A percentile compares a stretch with the other conserved stretches of the same genome.
These are phyloP conservation scores for Temnothorax nylanderi DNA, from an alignment of 1,140 invertebrate genomes.

Conservation along the genomic window DNA sequence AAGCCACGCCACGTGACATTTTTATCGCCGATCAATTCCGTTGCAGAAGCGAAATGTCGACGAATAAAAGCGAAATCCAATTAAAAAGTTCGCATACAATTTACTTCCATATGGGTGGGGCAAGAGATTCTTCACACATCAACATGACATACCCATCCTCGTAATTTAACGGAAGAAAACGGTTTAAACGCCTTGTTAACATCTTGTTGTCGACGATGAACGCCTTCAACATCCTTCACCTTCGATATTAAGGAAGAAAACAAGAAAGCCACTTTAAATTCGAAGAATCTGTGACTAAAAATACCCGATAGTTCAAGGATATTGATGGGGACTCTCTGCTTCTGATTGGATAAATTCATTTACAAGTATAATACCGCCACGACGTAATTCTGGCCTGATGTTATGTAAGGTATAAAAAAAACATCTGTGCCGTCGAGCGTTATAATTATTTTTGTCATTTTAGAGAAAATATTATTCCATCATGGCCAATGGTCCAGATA, in stretches of 20 bases:
- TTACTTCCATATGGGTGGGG: neutral
- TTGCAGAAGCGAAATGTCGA: neutral
- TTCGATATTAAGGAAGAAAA: conserved; percentile 13
- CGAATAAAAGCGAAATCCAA: conserved; percentile 8
- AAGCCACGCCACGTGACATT: neutral
- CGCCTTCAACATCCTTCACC: neutral
- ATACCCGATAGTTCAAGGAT: conserved; percentile 1
- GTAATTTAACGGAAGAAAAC: neutral
- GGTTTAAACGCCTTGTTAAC: neutral
- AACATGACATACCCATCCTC: neutral
- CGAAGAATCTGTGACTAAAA: neutral
- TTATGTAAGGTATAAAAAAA: neutral
- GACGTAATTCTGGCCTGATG: neutral
- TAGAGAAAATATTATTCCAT: conserved; percentile 17
- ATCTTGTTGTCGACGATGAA: neutral
- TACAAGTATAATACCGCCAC: conserved; percentile 23
- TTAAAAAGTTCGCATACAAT: neutral
- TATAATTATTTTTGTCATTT: conserved; percentile 1
- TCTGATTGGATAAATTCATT: conserved; percentile 16
- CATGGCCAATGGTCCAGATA: neutral
- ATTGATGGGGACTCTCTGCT: neutral
- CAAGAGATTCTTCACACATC: neutral
- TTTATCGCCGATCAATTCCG: neutral
- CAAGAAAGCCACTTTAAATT: neutral
- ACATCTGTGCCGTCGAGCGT: neutral